A percentile compares a stretch with the other conserved stretches of the same genome.
These are phyloP conservation scores for Synergus laeviventris DNA, from an alignment of 2,888 invertebrate species.

Conservation along the genomic window DNA sequence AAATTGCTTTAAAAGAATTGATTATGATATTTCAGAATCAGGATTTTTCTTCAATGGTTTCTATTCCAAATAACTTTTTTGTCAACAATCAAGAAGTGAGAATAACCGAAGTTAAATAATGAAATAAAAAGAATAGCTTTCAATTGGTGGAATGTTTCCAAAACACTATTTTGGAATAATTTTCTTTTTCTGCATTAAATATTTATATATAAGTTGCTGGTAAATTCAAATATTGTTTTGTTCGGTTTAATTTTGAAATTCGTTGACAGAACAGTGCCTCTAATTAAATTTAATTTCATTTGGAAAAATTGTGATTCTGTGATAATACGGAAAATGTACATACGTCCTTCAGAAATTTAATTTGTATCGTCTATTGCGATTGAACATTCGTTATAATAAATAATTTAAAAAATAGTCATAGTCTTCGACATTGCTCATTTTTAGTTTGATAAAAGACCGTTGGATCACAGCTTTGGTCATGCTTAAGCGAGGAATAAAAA, in stretches of 20 bases:
- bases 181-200: not conserved
- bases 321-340: not conserved
- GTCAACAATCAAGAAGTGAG: not conserved
- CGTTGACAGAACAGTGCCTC: not conserved
- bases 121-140: not conserved
- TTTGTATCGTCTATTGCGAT: not conserved
- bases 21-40: not conserved
- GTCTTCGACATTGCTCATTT: constrained; percentile 27
- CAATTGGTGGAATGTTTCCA: not conserved
- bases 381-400: constrained; percentile 9
- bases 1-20: constrained; percentile 25
- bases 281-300: not conserved
- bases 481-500: constrained; percentile 20
- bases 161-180: not conserved
- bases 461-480: constrained; percentile 30
- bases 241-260: not conserved
- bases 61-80: not conserved
- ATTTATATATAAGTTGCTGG: not conserved
- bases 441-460: constrained; percentile 23
- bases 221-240: not conserved
- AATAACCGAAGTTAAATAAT: not conserved
- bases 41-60: constrained; percentile 3
- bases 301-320: not conserved
- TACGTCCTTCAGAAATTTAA: not conserved
- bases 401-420: constrained; percentile 19